Evolutionary conservation across 2,888 invertebrate species (phyloP).

Genomic region (Eristalis tenax): DNA sequence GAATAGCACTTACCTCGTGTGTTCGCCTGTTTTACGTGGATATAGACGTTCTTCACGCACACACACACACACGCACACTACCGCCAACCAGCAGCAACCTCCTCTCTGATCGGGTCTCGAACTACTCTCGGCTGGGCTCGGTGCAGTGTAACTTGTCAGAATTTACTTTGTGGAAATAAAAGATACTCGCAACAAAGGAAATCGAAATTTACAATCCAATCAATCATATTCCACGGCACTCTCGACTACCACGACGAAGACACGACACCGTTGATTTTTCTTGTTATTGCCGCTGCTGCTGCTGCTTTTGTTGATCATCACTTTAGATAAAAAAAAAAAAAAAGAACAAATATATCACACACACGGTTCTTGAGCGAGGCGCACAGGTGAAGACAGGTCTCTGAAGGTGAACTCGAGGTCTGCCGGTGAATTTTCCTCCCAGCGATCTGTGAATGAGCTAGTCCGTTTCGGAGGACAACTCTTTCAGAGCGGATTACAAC

Average conservation of each 20-base stretch:
- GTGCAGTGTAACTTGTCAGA: constrained; percentile 26
- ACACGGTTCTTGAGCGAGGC: not conserved
- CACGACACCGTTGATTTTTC: constrained; percentile 8
- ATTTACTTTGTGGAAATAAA: constrained; percentile 30
- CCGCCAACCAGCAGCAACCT: not conserved
- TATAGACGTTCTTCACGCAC: constrained; percentile 6
- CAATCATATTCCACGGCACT: constrained; percentile 49
- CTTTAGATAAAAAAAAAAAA: constrained; percentile 5
- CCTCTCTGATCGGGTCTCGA: not conserved
- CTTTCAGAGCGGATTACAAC: constrained; percentile 18
- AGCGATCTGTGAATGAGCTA: not conserved
- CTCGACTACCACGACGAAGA: not conserved
- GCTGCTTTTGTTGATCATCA: constrained; percentile 27
- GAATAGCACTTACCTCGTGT: constrained; percentile 52
- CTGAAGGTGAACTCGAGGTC: constrained; percentile 48
- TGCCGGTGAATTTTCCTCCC: constrained; percentile 37
- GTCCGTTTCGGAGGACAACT: constrained; percentile 30
- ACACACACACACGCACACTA: not conserved
- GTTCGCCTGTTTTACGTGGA: constrained; percentile 1
- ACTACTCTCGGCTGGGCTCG: not conserved
- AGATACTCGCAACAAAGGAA: constrained; percentile 19
- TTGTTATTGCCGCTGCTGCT: not conserved
- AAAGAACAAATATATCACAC: not conserved
- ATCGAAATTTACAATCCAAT: constrained; percentile 31
- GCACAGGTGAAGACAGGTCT: constrained; percentile 45